Evolutionary conservation across 2,888 invertebrate genomes (phyloP).

Genomic region (Strigamia maritima): DNA sequence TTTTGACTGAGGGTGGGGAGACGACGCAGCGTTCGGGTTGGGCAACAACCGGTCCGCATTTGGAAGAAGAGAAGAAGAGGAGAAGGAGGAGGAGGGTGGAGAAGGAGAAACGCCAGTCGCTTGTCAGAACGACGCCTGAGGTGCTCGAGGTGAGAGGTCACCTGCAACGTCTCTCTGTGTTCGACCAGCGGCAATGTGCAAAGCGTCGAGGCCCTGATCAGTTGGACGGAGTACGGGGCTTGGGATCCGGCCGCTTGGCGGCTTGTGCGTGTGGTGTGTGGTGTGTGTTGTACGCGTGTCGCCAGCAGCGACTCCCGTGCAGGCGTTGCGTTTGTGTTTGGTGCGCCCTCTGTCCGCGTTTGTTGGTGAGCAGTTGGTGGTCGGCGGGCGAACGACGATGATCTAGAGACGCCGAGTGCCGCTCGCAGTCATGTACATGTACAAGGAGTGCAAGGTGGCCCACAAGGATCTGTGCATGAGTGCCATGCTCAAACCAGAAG

Average conservation of each 20-base stretch:
- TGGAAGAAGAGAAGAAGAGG: constrained; percentile 1
- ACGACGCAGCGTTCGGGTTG: not conserved
- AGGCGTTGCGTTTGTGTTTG: constrained; percentile 32
- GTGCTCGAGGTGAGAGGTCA: constrained; percentile 32
- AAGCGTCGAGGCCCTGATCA: not conserved
- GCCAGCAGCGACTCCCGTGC: constrained; percentile 34
- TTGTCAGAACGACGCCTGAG: constrained; percentile 34
- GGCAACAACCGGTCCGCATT: constrained; percentile 27
- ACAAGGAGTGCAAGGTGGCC: constrained; percentile 43
- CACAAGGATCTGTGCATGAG: constrained; percentile 44
- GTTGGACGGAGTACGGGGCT: constrained; percentile 31
- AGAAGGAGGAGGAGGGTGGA: not conserved
- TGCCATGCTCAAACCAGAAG: constrained; percentile 42
- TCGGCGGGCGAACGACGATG: constrained; percentile 38
- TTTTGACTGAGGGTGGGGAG: constrained; percentile 22
- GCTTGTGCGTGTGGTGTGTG: constrained; percentile 29
- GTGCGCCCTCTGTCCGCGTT: constrained; percentile 34
- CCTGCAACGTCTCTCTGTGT: constrained; percentile 8
- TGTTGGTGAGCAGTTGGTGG: constrained; percentile 37
- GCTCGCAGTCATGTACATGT: constrained; percentile 42
- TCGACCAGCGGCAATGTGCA: constrained; percentile 15
- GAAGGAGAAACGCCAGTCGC: constrained; percentile 23
- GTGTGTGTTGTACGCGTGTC: constrained; percentile 32
- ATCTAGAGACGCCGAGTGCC: constrained; percentile 36
- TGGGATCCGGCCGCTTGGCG: constrained; percentile 30